Percentiles rank a stretch among this genome's conserved stretches.
phyloP scores from a whole-genome alignment of 1,140 invertebrate genomes.

The Pissodes strobi region DNA sequence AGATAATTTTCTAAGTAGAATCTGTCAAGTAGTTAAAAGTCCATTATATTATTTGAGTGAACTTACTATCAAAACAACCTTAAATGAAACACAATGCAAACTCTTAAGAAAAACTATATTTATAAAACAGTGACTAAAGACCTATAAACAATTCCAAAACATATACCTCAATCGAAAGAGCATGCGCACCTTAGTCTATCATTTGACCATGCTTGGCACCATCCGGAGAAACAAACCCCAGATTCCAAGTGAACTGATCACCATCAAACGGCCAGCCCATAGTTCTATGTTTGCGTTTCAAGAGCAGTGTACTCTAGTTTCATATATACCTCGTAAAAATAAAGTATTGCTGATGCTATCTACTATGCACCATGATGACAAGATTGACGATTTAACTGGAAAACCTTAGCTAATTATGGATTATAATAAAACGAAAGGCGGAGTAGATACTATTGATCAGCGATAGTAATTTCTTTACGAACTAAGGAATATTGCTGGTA shows the following conservation, averaged over 20 bases:
- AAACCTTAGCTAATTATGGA: not conserved
- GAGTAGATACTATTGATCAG: not conserved
- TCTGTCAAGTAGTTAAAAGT: too few relatives aligned
- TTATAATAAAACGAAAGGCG: slow-evolving; percentile 1
- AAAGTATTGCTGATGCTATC: slow-evolving; percentile 3
- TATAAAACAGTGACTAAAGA: too few relatives aligned
- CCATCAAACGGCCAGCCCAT: not conserved
- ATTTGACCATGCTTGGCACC: slow-evolving; percentile 9
- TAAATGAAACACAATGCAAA: too few relatives aligned
- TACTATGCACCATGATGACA: slow-evolving; percentile 10
- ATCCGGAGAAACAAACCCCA: slow-evolving; percentile 13
- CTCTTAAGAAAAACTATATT: too few relatives aligned
- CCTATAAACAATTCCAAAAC: too few relatives aligned
- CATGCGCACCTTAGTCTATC: too few relatives aligned
- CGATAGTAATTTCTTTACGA: not conserved
- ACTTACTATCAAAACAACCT: too few relatives aligned
- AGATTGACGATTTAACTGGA: not conserved
- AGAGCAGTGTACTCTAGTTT: slow-evolving; percentile 1
- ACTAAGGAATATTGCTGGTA: not conserved
- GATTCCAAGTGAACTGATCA: not conserved
- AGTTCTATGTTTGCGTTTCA: slow-evolving; percentile 9
- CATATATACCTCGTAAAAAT: slow-evolving; percentile 15
- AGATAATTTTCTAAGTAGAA: too few relatives aligned
- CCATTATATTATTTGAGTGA: too few relatives aligned
- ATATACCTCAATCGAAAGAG: too few relatives aligned